A percentile compares a stretch with the other conserved stretches of the same genome.
Conservation (phyloP, 2,113 vertebrate genomes). For the Callocephalon fimbriatum region DNA sequence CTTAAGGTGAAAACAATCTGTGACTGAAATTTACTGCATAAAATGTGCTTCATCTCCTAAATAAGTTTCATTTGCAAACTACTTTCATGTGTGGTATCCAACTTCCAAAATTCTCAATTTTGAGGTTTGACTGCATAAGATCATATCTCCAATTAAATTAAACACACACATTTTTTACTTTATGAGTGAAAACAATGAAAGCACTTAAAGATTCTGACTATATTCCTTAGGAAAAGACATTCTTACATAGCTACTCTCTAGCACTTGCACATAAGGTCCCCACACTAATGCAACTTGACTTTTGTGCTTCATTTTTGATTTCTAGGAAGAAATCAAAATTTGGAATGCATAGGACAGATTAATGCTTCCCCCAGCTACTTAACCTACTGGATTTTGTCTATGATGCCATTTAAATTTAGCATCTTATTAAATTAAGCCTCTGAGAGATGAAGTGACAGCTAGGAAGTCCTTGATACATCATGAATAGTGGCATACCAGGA, state of each 20-base stretch:
- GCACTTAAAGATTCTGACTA: not conserved
- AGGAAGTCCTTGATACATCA: constrained; percentile 2
- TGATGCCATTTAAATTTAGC: not conserved
- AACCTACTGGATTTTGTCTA: not conserved
- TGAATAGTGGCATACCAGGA: not conserved
- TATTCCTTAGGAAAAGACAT: not conserved
- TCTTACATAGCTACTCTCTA: not conserved
- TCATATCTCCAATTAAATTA: not conserved
- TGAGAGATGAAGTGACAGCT: not conserved
- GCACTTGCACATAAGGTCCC: not conserved
- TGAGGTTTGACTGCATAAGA: not conserved
- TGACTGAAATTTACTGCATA: not conserved
- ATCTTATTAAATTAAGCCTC: constrained; percentile 25
- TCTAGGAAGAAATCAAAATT: not conserved
- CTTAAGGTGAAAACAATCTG: not conserved
- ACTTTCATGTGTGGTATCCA: not conserved
- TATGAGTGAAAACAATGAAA: not conserved
- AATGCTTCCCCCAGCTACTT: not conserved
- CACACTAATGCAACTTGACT: not conserved
- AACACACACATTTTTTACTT: not conserved
- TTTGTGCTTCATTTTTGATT: not conserved
- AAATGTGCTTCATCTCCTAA: not conserved
- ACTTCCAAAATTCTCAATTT: not conserved
- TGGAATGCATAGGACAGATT: not conserved
- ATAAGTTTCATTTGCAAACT: not conserved